Base-by-base conservation (phyloP, 2,888 invertebrate genomes). In the Leucoptera coffeella region DNA sequence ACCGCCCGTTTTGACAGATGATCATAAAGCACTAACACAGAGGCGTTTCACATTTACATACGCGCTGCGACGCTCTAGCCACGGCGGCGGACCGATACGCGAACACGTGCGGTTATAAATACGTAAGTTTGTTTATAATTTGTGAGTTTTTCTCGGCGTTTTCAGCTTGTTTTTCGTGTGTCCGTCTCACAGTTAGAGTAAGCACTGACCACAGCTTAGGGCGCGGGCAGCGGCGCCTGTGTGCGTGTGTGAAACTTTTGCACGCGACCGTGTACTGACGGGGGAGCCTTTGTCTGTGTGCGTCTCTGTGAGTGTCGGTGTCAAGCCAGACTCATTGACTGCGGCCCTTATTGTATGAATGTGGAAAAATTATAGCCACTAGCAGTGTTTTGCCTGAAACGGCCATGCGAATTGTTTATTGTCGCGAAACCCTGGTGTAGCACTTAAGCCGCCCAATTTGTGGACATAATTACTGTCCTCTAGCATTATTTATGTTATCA, bases 311-410 rank as follows among this genome's bases (percentile, higher is more conserved):
- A 59, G 64, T 62, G 50, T 47, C n/a, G 52, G 61, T 65, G 56
- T 50, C 56, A 55, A 65, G 53, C 69, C 65, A 69, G 69, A 69
- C 69, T 69, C 69, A 69, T 69, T 69, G 69, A 69, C 69, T 67
- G 65, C 60, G 60, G 55, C 62, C 65, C 65, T 67, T 64, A 62
- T 65, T 64, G 65, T 69, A 65, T 67, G 64, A 65, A 69, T 65
- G 69, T 69, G 62, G 69, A 69, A 67, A 69, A 69, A 67, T 67
- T 67, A 65, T 67, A 56, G 64, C 58, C 53, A 50, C 48, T 51
- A 58, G 47, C 41, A 29, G 37, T 62, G 60, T 62, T 62, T 64
- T 56, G 64, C 62, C 58, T 64, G 62, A 54, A n/a, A 65, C 52
- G 46, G 50, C 50, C 50, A 55, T 52, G 56, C 48, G 52, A 50